These are phyloP conservation scores for Achatina immaculata DNA, from an alignment of 1,140 invertebrate genomes.

Conservation along the genomic window DNA sequence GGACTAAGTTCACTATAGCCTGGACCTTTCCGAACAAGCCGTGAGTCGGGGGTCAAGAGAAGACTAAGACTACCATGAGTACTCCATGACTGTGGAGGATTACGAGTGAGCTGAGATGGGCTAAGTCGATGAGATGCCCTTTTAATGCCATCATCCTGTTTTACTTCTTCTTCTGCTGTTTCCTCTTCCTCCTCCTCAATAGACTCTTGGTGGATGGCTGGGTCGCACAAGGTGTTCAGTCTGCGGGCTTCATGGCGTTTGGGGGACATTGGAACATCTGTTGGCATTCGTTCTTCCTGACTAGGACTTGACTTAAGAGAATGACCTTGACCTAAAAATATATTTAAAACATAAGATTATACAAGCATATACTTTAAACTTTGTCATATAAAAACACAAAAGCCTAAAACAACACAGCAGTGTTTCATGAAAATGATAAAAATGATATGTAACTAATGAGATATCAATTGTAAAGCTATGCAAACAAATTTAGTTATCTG, in stretches of 20 bases:
- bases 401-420: too few species aligned
- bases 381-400: conserved; percentile 38
- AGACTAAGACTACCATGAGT: neutral
- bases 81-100: neutral
- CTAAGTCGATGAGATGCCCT: neutral
- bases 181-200: conserved; percentile 54
- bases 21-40: conserved; percentile 58
- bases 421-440: too few species aligned
- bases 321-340: conserved; percentile 66
- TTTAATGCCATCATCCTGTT: neutral
- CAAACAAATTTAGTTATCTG: too few species aligned
- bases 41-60: conserved; percentile 5
- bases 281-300: conserved; percentile 57
- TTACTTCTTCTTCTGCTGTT: neutral
- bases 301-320: conserved; percentile 46
- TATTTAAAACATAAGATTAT: too few species aligned
- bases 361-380: neutral
- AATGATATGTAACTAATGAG: too few species aligned
- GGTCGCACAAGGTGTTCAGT: conserved; percentile 50
- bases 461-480: too few species aligned
- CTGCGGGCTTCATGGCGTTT: conserved; percentile 44
- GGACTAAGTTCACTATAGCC: conserved; percentile 61
- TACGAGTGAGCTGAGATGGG: neutral
- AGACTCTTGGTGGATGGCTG: conserved; percentile 44
- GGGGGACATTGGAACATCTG: conserved; percentile 50